Base-by-base conservation (phyloP, 2,888 invertebrate species). In the Mythimna albipuncta region DNA sequence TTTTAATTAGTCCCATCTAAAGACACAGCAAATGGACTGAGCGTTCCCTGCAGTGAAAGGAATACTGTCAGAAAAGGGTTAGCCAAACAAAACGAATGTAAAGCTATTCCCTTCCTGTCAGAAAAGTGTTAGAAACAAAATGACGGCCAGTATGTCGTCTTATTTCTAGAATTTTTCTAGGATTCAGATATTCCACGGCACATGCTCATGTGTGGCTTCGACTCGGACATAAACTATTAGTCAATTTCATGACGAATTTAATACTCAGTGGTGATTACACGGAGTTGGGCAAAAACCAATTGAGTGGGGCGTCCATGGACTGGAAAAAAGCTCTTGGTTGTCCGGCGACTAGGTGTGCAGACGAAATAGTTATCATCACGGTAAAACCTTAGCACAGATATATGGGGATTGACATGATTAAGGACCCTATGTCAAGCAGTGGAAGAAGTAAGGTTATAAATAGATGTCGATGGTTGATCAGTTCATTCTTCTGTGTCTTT, bases 1-100 rank as follows among this genome's bases (percentile, higher is more conserved):
- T 63, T 26, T 58, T 32, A 65, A 58, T 68, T 63, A 68, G 41
- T 52, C 19, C 57, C 47, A 50, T 68, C 19, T 5, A 38, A 9
- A 59, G 38, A 38, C 11, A n/a, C 6, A 38, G 38, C n/a, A 38
- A 38, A 59, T 59, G 59, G 59, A n/a, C 59, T n/a, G 59, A 59
- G 59, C 59, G 2, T 59, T n/a, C 4, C 35, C n/a, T 10, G 10
- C 5, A 35, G n/a, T 11, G 10, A 10, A 58, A 19, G 19, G 7
- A n/a, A 19, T 35, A 19, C 35, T 35, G n/a, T 35, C 2, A 57
- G 19, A 58, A 35, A n/a, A 35, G 32, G 1, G 2, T 26, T 26
- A 26, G 1, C 26, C 26, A 26, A 26, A 26, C 26, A 26, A 26
- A 26, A 26, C 26, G 26, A 26, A 26, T 26, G 26, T 26, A 2